Evolutionary conservation across 2,113 vertebrate genomes (phyloP), one percentile per base, ranked within the genome.

Genomic region (Engystomops pustulosus): DNA sequence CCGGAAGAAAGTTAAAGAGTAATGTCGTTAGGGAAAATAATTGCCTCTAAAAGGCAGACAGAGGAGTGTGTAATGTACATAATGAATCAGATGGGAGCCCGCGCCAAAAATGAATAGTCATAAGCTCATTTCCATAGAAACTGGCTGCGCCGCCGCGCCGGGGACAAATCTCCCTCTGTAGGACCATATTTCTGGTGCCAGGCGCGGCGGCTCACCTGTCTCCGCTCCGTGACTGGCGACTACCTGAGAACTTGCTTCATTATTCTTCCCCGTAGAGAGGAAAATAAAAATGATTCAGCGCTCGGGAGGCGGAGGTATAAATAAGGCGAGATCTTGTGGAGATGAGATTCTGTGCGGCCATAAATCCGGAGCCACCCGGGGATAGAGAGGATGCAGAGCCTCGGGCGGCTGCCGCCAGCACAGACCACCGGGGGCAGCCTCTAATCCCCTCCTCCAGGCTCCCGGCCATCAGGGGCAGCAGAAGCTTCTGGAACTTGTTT

Each of bases 1-100:
- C 65, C 62, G 32, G 38, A 81, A 81, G 79, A 81, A 81, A 81
- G 62, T 81, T 69, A 81, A 81, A 70, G 76, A 69, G n/a, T 53
- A 70, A 70, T 53, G 65, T 70, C 20, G 45, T 81, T 70, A 34
- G 44, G 27, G 65, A 81, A 53, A 51, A 81, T 81, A 53, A 70
- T 55, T 51, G 62, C 47, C 62, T 38, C 53, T 81, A 81, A 81
- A 81, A 68, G 5, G 25, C 44, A 23, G 27, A 69, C 9, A 36
- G 65, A 47, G 79, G 36, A 36, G 65, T 25, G 47, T 69, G 79
- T 69, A 70, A 81, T 70, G 45, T 81, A 81, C 79, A 70, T 81
- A 69, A 81, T 81, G 65, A 53, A 81, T 81, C 79, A 70, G 62
- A 69, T 14, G 25, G 60, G 41, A 60, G 51, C 75, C 55, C 36